Conservation (phyloP, 2,888 invertebrate genomes). For the Caenorhabditis sp. region DNA sequence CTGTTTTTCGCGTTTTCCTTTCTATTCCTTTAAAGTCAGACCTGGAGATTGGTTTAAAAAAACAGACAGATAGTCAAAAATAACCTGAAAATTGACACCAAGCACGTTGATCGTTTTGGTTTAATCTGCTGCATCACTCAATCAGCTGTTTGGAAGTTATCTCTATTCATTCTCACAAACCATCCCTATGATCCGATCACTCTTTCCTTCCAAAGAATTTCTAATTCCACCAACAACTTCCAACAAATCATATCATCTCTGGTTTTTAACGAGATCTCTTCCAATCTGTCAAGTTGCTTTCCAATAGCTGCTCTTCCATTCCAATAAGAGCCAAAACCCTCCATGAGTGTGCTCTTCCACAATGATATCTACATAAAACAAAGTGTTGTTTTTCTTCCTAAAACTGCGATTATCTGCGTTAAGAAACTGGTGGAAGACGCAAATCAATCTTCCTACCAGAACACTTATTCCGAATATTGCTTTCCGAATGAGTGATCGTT, state of each 20-base stretch:
- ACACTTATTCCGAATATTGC: neutral
- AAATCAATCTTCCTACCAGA: neutral
- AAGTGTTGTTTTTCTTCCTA: conserved; percentile 1
- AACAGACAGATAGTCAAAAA: too few relatives aligned
- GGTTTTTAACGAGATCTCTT: neutral
- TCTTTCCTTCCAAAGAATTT: too few relatives aligned
- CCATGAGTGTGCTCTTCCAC: neutral
- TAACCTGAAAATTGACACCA: neutral
- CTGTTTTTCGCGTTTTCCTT: neutral
- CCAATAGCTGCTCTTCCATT: neutral
- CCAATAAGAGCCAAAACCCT: neutral
- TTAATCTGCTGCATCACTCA: neutral
- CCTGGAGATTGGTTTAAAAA: neutral
- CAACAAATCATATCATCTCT: conserved; percentile 1
- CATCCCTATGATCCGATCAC: too few relatives aligned
- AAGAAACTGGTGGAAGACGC: neutral
- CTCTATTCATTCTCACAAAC: too few relatives aligned
- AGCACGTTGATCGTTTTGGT: neutral
- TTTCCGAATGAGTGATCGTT: neutral
- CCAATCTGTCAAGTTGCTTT: neutral
- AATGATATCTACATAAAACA: neutral
- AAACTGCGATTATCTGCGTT: conserved; percentile 2
- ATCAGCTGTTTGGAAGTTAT: neutral
- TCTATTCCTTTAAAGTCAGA: neutral
- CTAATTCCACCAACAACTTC: neutral